phyloP scores from a whole-genome alignment of 2,888 invertebrate species.

The Chrysolina oricalcia region DNA sequence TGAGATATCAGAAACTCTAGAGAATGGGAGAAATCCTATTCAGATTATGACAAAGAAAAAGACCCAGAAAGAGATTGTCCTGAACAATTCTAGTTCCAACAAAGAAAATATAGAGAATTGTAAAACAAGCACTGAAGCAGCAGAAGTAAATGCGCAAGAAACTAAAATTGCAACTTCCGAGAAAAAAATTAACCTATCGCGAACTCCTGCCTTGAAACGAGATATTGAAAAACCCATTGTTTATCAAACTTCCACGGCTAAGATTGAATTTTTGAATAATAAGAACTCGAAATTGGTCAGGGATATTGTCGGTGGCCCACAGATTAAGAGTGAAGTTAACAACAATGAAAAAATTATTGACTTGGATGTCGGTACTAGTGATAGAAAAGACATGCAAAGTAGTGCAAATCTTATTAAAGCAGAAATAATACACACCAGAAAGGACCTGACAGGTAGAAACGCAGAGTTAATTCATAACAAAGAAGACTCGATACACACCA shows the following conservation, averaged over 20 bases:
- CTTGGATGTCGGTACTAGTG: constrained; percentile 8
- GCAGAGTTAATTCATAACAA: constrained; percentile 28
- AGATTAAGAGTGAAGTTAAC: constrained; percentile 50
- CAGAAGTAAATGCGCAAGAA: constrained; percentile 52
- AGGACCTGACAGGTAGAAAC: background rate
- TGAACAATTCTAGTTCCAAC: constrained; percentile 57
- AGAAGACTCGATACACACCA: constrained; percentile 47
- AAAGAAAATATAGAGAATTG: constrained; percentile 67
- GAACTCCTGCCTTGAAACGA: constrained; percentile 79
- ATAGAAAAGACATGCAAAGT: constrained; percentile 40
- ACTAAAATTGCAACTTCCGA: constrained; percentile 58
- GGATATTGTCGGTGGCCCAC: constrained; percentile 52
- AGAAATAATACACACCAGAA: constrained; percentile 49
- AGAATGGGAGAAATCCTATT: constrained; percentile 76
- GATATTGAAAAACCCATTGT: constrained; percentile 81
- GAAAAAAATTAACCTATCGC: constrained; percentile 67
- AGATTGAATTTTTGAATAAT: constrained; percentile 67
- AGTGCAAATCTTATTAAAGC: constrained; percentile 55
- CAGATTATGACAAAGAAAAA: constrained; percentile 67
- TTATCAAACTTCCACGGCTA: constrained; percentile 71
- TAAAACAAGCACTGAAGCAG: constrained; percentile 39
- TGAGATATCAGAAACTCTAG: constrained; percentile 83
- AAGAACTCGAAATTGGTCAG: constrained; percentile 65
- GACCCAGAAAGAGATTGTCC: constrained; percentile 63
- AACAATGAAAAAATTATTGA: constrained; percentile 49